Percentiles rank a stretch among this genome's conserved stretches.
Conservation (phyloP, 2,797 vertebrate genomes). For the Anisognathus igniventris region DNA sequence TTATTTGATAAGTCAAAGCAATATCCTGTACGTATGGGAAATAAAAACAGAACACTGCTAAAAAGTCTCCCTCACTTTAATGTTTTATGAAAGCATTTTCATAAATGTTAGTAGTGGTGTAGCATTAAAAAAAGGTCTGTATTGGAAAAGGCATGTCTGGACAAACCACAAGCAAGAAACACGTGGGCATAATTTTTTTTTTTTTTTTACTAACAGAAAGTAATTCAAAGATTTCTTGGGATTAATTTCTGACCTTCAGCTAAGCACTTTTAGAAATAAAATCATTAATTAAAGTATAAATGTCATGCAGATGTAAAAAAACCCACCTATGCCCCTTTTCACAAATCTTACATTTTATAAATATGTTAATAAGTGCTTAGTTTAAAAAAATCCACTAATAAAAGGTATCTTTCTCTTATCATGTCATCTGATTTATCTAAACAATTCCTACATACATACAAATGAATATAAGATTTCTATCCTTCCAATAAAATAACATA, state of each 20-base stretch:
- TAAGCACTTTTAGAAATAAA: not conserved
- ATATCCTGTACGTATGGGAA: conserved; percentile 37
- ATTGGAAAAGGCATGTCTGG: not conserved
- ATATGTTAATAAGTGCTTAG: not conserved
- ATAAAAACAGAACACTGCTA: conserved; percentile 22
- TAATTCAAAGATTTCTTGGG: conserved; percentile 26
- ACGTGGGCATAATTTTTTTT: not conserved
- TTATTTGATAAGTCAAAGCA: conserved; percentile 58
- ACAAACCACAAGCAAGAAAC: conserved; percentile 34
- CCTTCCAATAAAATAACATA: not conserved
- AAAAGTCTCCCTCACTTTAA: not conserved
- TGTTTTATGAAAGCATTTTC: conserved; percentile 15
- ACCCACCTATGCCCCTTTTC: not conserved
- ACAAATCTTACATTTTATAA: not conserved
- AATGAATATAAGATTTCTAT: not conserved
- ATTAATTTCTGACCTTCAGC: conserved; percentile 50
- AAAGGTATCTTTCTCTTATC: not conserved
- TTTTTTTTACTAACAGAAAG: conserved; percentile 34
- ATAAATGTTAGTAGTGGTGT: not conserved
- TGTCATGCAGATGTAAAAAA: not conserved
- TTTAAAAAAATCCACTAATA: not conserved
- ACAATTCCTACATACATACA: not conserved
- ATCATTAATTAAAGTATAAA: conserved; percentile 1
- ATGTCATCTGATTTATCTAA: not conserved
- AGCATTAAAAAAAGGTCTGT: not conserved